These are phyloP conservation scores for Meda fulgida DNA, from an alignment of 2,797 vertebrate genomes.

Conservation along the genomic window DNA sequence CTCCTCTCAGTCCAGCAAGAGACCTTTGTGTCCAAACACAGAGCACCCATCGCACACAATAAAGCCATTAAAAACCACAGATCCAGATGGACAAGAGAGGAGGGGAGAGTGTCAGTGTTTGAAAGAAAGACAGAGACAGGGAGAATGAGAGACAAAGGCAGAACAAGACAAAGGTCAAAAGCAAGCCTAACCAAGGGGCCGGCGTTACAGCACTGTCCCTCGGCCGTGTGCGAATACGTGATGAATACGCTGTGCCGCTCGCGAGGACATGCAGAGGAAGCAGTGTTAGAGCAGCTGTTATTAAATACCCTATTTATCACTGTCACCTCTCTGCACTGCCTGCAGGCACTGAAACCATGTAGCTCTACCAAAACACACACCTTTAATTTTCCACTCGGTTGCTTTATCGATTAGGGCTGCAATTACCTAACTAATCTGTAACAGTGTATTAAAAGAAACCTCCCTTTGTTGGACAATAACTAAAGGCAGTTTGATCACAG, in stretches of 20 bases:
- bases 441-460: constrained; percentile 85
- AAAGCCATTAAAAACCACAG: constrained; percentile 58
- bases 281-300: constrained; percentile 84
- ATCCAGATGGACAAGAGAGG: constrained; percentile 58
- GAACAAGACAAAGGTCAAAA: constrained; percentile 47
- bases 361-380: constrained; percentile 73
- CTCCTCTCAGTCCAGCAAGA: constrained; percentile 63
- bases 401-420: constrained; percentile 88
- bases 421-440: constrained; percentile 86
- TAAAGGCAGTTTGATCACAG: constrained; percentile 83
- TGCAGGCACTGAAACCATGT: constrained; percentile 75
- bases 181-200: constrained; percentile 29
- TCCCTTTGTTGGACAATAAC: constrained; percentile 87
- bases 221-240: constrained; percentile 32
- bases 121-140: constrained; percentile 24
- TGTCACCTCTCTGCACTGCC: constrained; percentile 77
- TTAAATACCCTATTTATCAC: constrained; percentile 89
- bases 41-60: constrained; percentile 58
- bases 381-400: constrained; percentile 88
- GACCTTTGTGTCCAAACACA: constrained; percentile 63
- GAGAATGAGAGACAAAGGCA: constrained; percentile 31
- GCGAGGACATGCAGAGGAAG: constrained; percentile 56
- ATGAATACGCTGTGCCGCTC: constrained; percentile 56
- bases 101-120: constrained; percentile 39
- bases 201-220: constrained; percentile 27